A percentile compares a stretch with the other conserved stretches of the same genome.
These are phyloP conservation scores for Pheucticus melanocephalus DNA, from an alignment of 2,113 vertebrate genomes.

Conservation along the genomic window DNA sequence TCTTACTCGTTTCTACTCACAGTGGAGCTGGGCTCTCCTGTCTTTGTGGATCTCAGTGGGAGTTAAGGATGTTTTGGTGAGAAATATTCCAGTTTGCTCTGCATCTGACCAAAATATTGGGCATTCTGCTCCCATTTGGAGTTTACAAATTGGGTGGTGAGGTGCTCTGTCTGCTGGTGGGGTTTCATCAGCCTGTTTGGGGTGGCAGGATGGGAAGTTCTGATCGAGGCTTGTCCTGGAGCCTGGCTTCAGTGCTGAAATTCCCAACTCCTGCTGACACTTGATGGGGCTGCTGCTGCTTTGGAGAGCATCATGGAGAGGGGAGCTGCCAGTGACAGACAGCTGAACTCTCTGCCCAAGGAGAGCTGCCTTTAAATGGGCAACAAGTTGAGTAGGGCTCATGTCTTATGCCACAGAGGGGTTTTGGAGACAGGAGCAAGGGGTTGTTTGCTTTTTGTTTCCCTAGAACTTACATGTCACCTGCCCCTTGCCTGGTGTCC, in stretches of 20 bases:
- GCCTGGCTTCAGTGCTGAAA: background rate
- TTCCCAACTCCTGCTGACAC: background rate
- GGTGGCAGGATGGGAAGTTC: background rate
- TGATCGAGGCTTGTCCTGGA: background rate
- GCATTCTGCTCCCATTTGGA: background rate
- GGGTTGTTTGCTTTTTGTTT: background rate
- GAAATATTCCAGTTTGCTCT: background rate
- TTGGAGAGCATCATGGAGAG: background rate
- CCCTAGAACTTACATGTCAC: background rate
- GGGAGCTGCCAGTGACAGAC: background rate
- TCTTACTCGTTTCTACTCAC: background rate
- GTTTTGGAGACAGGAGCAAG: background rate
- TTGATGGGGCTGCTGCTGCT: background rate
- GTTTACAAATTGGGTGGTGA: background rate
- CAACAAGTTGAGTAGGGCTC: fast-evolving
- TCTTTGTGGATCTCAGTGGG: background rate
- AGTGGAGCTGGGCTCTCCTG: background rate
- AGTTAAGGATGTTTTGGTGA: background rate
- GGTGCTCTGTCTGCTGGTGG: background rate
- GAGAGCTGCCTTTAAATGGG: background rate
- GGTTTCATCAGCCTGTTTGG: background rate
- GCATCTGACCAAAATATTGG: background rate
- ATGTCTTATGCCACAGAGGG: background rate
- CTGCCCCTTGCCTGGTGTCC: background rate
- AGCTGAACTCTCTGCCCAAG: background rate